Evolutionary conservation across 2,888 invertebrate species (phyloP).

Genomic region (Synanthedon tipuliformis): DNA sequence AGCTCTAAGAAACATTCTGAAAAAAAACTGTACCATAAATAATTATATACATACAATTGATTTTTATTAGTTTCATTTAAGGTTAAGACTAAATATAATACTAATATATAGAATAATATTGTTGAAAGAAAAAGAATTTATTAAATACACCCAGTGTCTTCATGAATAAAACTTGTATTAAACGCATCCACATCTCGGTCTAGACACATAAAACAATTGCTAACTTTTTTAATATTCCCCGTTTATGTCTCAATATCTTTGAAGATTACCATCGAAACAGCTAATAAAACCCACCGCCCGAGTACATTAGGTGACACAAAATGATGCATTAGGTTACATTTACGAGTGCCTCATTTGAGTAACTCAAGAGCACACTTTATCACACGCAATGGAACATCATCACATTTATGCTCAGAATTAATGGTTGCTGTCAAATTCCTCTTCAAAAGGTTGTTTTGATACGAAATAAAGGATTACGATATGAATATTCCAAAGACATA

Average conservation of each 20-base stretch:
- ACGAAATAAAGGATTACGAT: conserved; percentile 15
- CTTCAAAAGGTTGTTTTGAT: conserved; percentile 16
- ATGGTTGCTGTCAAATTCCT: conserved; percentile 25
- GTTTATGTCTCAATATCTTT: not conserved
- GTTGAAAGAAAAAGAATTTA: too few species aligned
- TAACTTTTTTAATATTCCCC: not conserved
- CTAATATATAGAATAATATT: too few species aligned
- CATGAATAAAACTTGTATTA: not conserved
- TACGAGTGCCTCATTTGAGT: conserved; percentile 16
- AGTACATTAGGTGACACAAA: not conserved
- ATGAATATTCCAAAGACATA: conserved; percentile 3
- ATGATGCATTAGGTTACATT: conserved; percentile 5
- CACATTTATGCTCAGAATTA: conserved; percentile 21
- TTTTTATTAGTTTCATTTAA: too few species aligned
- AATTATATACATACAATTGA: too few species aligned
- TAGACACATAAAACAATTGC: not conserved
- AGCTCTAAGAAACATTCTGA: too few species aligned
- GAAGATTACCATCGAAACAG: not conserved
- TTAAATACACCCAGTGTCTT: not conserved
- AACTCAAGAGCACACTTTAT: conserved; percentile 14
- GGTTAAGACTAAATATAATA: too few species aligned
- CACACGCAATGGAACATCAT: conserved; percentile 14
- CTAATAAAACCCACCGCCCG: not conserved
- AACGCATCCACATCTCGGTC: not conserved
- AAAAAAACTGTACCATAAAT: too few species aligned